Evolutionary conservation across 2,888 invertebrate genomes (phyloP), one percentile per base, ranked within the genome.

Genomic region (Plebejus anna): DNA sequence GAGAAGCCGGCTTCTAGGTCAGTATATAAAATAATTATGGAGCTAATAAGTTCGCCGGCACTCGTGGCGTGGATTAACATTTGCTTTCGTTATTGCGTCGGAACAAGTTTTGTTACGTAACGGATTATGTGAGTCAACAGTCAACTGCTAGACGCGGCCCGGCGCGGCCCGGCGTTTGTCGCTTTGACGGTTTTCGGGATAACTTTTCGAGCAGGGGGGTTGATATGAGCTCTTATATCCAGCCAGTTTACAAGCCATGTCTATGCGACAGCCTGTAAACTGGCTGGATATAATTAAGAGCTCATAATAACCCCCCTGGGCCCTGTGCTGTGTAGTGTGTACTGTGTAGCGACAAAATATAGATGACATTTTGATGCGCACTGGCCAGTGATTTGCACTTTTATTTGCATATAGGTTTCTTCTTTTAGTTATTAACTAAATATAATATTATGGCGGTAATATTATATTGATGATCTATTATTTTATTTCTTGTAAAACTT

Each of bases 21-120:
- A 73, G 73, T 73, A 73, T 73, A 73, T 73, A 73, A 73, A 73
- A 73, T 73, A 73, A 73, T 73, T 73, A 73, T 73, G 73, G 73
- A 73, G 55, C 73, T 51, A 73, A 55, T 73, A 73, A 73, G 73
- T 73, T 55, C 55, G 73, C 73, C 32, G 73, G 73, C 73, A 51
- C 28, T 51, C 47, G 72, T 72, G 47, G 47, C 47, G 72, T 72
- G 47, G 47, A 72, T 72, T 73, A 73, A 73, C 73, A 73, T 73
- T 73, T 73, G 73, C 73, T 73, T 73, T 73, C 73, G 73, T 73
- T 73, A 73, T 73, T 73, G 73, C 73, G 73, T 73, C 28, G 73
- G 32, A 73, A 73, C 73, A 73, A 73, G 73, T 73, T 73, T 32
- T 73, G 73, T 73, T 73, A 73, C 73, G 73, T 73, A 73, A 73